Evolutionary conservation across 2,888 invertebrate genomes (phyloP).

Genomic region (Hyposoter dolosus): DNA sequence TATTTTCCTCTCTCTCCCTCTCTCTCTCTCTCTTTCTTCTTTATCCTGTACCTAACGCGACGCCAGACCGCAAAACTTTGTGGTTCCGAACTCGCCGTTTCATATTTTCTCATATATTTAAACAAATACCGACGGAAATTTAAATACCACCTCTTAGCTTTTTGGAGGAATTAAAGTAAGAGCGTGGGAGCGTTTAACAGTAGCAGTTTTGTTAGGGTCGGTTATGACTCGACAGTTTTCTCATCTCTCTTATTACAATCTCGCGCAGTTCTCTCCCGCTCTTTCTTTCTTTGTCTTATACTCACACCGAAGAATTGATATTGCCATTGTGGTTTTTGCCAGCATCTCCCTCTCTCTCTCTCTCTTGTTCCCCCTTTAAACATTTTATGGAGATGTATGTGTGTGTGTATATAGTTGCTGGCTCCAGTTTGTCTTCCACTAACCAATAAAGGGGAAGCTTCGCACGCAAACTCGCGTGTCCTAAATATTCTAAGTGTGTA

Average conservation of each 20-base stretch:
- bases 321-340: constrained; percentile 27
- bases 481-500: constrained; percentile 73
- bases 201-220: constrained; percentile 48
- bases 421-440: constrained; percentile 40
- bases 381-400: constrained; percentile 11
- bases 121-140: constrained; percentile 71
- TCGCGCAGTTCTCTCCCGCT: constrained; percentile 20
- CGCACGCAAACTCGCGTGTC: constrained; percentile 84
- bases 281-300: constrained; percentile 25
- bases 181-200: constrained; percentile 73
- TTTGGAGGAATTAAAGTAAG: constrained; percentile 69
- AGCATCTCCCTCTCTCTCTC: constrained; percentile 14
- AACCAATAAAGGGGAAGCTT: constrained; percentile 67
- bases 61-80: constrained; percentile 6
- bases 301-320: constrained; percentile 28
- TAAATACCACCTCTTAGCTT: constrained; percentile 73
- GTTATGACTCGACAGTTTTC: constrained; percentile 34
- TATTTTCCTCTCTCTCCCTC: not conserved
- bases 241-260: constrained; percentile 15
- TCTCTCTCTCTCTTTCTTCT: not conserved
- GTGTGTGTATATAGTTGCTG: constrained; percentile 22
- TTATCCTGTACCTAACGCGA: not conserved
- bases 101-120: constrained; percentile 25
- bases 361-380: not conserved
- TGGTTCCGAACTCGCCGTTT: constrained; percentile 73